These are phyloP conservation scores for Cyprinodon brontotheroides DNA, from an alignment of 2,113 vertebrate genomes.

Conservation along the genomic window DNA sequence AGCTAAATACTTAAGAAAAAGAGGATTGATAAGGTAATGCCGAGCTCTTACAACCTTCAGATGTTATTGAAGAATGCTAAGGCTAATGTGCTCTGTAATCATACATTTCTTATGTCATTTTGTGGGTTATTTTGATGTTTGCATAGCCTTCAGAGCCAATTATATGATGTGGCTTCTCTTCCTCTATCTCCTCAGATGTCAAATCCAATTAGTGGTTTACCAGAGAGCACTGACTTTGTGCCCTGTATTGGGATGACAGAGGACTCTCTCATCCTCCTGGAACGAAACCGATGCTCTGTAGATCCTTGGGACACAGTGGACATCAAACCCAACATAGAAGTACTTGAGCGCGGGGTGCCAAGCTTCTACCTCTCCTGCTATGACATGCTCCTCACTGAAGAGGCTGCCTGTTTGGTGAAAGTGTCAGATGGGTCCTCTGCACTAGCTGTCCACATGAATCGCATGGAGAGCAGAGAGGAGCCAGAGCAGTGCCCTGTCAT, in stretches of 20 bases:
- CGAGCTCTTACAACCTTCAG: neutral
- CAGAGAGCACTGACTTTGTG: conserved; percentile 51
- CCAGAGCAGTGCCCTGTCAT: conserved; percentile 96
- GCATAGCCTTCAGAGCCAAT: neutral
- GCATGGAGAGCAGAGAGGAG: conserved; percentile 73
- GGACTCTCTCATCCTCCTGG: conserved; percentile 73
- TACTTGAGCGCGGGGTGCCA: conserved; percentile 80
- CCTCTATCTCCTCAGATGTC: conserved; percentile 51
- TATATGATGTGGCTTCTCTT: neutral
- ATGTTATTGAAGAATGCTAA: neutral
- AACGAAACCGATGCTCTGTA: conserved; percentile 69
- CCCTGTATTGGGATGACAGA: conserved; percentile 73
- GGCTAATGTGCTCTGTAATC: neutral
- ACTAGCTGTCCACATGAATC: conserved; percentile 52
- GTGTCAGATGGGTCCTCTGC: conserved; percentile 71
- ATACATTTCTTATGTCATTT: neutral
- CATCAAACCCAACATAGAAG: conserved; percentile 66
- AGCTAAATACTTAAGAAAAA: conserved; percentile 10
- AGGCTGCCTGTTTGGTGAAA: conserved; percentile 81
- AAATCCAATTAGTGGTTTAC: conserved; percentile 47
- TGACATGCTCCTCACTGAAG: conserved; percentile 87
- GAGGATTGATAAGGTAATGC: conserved; percentile 28
- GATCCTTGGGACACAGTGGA: conserved; percentile 80
- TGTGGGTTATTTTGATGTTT: neutral
- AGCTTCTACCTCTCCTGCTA: conserved; percentile 90